Evolutionary conservation across 2,888 invertebrate genomes (phyloP), one percentile per base, ranked within the genome.

Genomic region (Cybosia mesomella): DNA sequence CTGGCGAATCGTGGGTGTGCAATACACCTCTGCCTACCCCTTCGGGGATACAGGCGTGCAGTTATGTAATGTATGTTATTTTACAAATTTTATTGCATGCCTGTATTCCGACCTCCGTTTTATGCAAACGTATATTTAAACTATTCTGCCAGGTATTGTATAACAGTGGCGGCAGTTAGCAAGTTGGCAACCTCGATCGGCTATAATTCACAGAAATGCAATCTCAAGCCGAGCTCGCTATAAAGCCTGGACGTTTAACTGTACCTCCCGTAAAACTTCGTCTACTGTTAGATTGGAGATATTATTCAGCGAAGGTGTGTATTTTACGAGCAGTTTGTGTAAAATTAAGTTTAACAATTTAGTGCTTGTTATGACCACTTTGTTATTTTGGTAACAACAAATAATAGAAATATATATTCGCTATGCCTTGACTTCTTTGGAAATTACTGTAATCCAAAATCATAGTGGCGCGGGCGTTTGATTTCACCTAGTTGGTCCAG

Each of bases 151-250:
- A 67, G 61, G 64, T 63, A 54, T 24, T 70, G 59, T 39, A 64
- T 57, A 43, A 43, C 49, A 39, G 15, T 66, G 54, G 24, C 43
- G 32, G 60, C 70, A 75, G 66, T 61, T 53, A 59, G 76, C 62
- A 80, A 80, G 75, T 83, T 80, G 75, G 81, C 83, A 81, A 71
- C 72, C 71, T 70, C 66, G 60, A 67, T 74, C 72, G 70, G 68
- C 72, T 71, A 80, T 84, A 82, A 84, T 79, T 84, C 76, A 78
- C 70, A 71, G 71, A 74, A 83, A 81, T 82, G 81, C 82, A 84
- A 85, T 83, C 77, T 78, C 79, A 60, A 70, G 75, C 61, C 67
- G 61, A 60, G 63, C 64, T 66, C 21, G 36, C 34, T 55, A 62
- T 72, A 66, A 73, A 81, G 66, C 70, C 68, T 67, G 72, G 58